Conservation (phyloP, 2,797 vertebrate species). For the Falco naumanni region DNA sequence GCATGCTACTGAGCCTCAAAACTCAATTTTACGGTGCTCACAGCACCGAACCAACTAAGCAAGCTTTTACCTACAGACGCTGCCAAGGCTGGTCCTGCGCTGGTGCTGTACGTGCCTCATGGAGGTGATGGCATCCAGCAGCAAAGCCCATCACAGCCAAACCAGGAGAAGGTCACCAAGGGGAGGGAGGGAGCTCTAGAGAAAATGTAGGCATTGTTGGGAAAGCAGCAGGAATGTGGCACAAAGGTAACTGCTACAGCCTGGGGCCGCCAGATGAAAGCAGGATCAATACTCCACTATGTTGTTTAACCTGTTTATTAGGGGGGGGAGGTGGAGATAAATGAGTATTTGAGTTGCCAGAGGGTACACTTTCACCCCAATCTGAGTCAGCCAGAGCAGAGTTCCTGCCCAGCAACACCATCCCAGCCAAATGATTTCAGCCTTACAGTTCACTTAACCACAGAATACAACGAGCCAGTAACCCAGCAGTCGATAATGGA, state of each 20-base stretch:
- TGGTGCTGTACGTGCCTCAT: fast-evolving
- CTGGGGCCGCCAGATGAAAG: slow-evolving; percentile 21
- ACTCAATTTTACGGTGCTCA: not conserved
- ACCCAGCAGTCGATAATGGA: slow-evolving; percentile 62
- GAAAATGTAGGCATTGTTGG: not conserved
- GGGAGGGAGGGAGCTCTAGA: not conserved
- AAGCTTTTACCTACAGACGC: fast-evolving
- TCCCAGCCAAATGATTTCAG: slow-evolving; percentile 37
- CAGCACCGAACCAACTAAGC: not conserved
- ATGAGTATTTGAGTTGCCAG: slow-evolving; percentile 22
- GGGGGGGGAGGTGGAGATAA: slow-evolving; percentile 17
- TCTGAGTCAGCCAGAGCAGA: slow-evolving; percentile 38
- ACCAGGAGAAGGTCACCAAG: not conserved
- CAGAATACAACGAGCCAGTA: slow-evolving; percentile 44
- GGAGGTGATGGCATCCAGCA: fast-evolving
- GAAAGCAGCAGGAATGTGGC: slow-evolving; percentile 57
- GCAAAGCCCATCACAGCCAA: not conserved
- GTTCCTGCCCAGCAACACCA: slow-evolving; percentile 40
- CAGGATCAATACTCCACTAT: slow-evolving; percentile 49
- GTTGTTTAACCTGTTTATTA: slow-evolving; percentile 55
- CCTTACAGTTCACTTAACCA: slow-evolving; percentile 44
- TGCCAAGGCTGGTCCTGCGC: not conserved
- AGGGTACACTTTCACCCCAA: slow-evolving; percentile 56
- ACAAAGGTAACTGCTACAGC: slow-evolving; percentile 54
- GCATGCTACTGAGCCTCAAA: not conserved